These are phyloP conservation scores for Sternotherus odoratus DNA, from an alignment of 2,797 vertebrate genomes.

Conservation along the genomic window DNA sequence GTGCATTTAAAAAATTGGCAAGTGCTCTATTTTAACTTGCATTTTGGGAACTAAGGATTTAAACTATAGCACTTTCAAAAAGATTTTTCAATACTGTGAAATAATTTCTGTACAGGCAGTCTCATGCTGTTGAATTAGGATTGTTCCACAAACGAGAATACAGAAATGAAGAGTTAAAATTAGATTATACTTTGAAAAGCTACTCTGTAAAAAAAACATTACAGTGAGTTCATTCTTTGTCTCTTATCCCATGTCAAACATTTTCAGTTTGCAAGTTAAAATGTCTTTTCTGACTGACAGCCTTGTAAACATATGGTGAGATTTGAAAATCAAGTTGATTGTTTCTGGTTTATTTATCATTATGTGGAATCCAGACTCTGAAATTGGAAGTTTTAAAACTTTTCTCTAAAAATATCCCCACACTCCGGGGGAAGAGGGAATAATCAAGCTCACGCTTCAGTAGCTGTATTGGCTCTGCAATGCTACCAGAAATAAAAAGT, in stretches of 20 bases:
- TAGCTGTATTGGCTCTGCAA: neutral
- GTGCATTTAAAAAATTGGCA: neutral
- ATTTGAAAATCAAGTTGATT: neutral
- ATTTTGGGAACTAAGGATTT: neutral
- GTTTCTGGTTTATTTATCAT: neutral
- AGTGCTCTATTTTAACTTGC: neutral
- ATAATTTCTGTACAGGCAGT: neutral
- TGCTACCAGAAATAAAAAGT: neutral
- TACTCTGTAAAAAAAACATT: neutral
- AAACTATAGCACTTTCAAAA: neutral
- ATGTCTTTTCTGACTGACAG: neutral
- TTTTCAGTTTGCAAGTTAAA: neutral
- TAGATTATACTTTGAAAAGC: neutral
- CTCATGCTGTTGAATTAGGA: neutral
- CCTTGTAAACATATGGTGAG: neutral
- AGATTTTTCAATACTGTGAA: neutral
- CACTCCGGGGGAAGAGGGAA: neutral
- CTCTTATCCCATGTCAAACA: neutral
- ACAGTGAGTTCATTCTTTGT: neutral
- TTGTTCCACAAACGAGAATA: neutral
- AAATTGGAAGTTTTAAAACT: neutral
- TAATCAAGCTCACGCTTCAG: neutral
- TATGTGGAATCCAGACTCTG: neutral
- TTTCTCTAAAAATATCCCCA: neutral
- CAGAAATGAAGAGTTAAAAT: neutral